A percentile compares a stretch with the other conserved stretches of the same genome.
Evolutionary conservation across 2,888 invertebrate species (phyloP).

Genomic region (Pyrgus malvae): DNA sequence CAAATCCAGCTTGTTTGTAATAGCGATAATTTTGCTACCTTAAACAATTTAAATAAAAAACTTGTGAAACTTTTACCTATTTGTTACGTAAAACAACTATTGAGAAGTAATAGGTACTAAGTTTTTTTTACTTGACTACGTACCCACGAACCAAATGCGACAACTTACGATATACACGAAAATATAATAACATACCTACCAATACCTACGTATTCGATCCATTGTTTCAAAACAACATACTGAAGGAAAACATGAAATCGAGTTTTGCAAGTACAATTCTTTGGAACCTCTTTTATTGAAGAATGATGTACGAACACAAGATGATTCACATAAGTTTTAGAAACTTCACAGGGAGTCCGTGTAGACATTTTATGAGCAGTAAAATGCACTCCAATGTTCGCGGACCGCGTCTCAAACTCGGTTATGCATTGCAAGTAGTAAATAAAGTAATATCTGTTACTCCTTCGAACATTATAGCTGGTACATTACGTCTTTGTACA

Average conservation of each 20-base stretch:
- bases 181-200: too few relatives aligned
- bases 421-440: slow-evolving; percentile 30
- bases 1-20: too few relatives aligned
- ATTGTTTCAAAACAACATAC: slow-evolving; percentile 2
- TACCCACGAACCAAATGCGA: background rate
- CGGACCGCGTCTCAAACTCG: slow-evolving; percentile 33
- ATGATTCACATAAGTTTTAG: slow-evolving; percentile 29
- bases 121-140: too few relatives aligned
- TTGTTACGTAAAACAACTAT: too few relatives aligned
- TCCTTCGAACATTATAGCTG: background rate
- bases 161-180: background rate
- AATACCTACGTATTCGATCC: slow-evolving; percentile 2
- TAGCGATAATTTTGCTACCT: too few relatives aligned
- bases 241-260: slow-evolving; percentile 17
- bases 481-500: too few relatives aligned
- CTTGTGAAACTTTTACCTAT: too few relatives aligned
- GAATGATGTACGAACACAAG: slow-evolving; percentile 26
- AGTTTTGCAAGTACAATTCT: slow-evolving; percentile 21
- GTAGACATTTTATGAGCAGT: slow-evolving; percentile 39
- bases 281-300: slow-evolving; percentile 23
- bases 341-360: slow-evolving; percentile 36
- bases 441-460: slow-evolving; percentile 13
- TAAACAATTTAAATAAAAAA: too few relatives aligned
- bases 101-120: too few relatives aligned
- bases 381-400: slow-evolving; percentile 39